phyloP scores from a whole-genome alignment of 2,888 invertebrate genomes.

The Troides helena region DNA sequence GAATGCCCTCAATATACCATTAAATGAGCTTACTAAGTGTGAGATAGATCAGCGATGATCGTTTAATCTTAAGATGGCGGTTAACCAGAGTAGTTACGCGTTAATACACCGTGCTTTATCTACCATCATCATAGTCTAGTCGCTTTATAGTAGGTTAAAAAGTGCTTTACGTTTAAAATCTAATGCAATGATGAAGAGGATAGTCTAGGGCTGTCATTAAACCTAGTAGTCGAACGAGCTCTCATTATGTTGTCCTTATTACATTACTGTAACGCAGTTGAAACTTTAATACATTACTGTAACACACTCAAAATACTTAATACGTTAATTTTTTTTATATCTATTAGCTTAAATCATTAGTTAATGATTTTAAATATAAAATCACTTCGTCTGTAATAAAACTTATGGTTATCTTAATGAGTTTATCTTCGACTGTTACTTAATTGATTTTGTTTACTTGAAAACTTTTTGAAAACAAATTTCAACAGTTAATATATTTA shows the following conservation, averaged over 20 bases:
- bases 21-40: conserved; percentile 6
- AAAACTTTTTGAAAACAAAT: too few species aligned
- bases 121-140: conserved; percentile 20
- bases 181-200: background rate
- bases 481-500: conserved; percentile 1
- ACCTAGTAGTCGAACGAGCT: too few species aligned
- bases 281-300: too few species aligned
- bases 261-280: background rate
- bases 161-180: conserved; percentile 1
- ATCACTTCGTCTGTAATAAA: background rate
- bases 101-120: conserved; percentile 24
- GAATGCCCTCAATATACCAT: background rate
- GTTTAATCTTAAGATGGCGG: conserved; percentile 23
- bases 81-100: conserved; percentile 12
- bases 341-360: background rate
- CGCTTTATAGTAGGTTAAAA: conserved; percentile 4
- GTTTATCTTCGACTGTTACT: too few species aligned
- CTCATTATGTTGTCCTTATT: background rate
- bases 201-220: background rate
- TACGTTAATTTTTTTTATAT: too few species aligned
- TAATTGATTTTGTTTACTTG: too few species aligned
- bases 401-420: too few species aligned
- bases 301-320: too few species aligned
- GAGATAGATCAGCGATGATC: conserved; percentile 23
- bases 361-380: background rate